Conservation (phyloP, 2,113 vertebrate species). For the Neotoma lepida region DNA sequence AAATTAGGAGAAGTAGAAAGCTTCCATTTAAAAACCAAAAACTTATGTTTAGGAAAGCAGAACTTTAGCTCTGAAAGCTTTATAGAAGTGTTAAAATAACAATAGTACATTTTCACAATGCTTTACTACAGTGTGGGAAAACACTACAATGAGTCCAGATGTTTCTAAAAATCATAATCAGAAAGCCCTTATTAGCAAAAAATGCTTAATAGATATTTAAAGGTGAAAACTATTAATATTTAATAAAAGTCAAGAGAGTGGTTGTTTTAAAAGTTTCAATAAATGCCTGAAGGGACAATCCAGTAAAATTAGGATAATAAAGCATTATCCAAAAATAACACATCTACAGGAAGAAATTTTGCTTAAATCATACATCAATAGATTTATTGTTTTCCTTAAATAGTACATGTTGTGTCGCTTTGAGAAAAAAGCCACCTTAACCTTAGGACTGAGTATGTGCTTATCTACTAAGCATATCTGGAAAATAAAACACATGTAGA, state of each 20-base stretch:
- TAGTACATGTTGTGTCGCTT: conserved; percentile 69
- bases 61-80: conserved; percentile 1
- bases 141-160: not conserved
- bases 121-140: conserved; percentile 25
- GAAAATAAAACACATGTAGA: conserved; percentile 85
- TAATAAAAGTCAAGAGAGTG: conserved; percentile 18
- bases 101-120: conserved; percentile 3
- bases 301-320: conserved; percentile 31
- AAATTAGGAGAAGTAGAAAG: not conserved
- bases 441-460: conserved; percentile 82
- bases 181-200: not conserved
- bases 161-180: conserved; percentile 48
- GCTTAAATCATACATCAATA: conserved; percentile 56
- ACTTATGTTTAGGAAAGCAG: conserved; percentile 11
- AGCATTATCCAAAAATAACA: conserved; percentile 68
- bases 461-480: conserved; percentile 85
- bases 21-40: not conserved
- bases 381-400: conserved; percentile 72
- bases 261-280: conserved; percentile 23
- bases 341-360: conserved; percentile 41
- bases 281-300: conserved; percentile 39
- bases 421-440: conserved; percentile 66
- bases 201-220: not conserved
- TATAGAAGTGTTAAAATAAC: conserved; percentile 46
- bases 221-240: not conserved